Percentiles rank a stretch among this genome's conserved stretches.
phyloP scores from a whole-genome alignment of 2,113 vertebrate species.

The Cepphus grylle region DNA sequence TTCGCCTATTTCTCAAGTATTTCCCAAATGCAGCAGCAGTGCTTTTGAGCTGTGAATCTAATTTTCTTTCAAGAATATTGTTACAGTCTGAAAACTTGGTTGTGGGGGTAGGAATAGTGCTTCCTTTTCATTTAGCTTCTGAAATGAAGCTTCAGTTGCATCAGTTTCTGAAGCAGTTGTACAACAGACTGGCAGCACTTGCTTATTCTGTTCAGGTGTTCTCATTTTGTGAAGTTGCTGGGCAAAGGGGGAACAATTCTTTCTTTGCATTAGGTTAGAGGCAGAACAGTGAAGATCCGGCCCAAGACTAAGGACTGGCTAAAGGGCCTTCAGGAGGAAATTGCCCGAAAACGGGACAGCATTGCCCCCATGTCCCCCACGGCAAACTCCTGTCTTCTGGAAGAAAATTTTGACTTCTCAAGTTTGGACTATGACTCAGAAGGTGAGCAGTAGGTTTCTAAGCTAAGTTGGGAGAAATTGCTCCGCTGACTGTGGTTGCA shows the following conservation, averaged over 20 bases:
- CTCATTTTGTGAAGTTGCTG: neutral
- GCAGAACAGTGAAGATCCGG: constrained; percentile 73
- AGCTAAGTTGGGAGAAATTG: neutral
- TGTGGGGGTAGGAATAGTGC: neutral
- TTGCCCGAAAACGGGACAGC: constrained; percentile 74
- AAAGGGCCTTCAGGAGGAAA: constrained; percentile 75
- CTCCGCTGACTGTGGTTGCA: neutral
- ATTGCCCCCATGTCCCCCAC: constrained; percentile 71
- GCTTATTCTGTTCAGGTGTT: neutral
- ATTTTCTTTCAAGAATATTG: neutral
- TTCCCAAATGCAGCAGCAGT: neutral
- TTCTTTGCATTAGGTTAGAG: constrained; percentile 65
- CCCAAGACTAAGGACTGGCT: constrained; percentile 81
- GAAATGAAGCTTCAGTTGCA: neutral
- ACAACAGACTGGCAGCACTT: neutral
- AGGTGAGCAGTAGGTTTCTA: constrained; percentile 54
- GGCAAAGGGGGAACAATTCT: neutral
- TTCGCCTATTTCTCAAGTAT: neutral
- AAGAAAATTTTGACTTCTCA: constrained; percentile 79
- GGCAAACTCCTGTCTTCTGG: constrained; percentile 76
- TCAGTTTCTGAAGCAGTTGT: neutral
- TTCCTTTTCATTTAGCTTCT: neutral
- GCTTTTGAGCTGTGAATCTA: neutral
- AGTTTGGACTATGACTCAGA: constrained; percentile 80
- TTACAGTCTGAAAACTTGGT: neutral